These are phyloP conservation scores for Miltochrista miniata DNA, from an alignment of 2,888 invertebrate species.

Conservation along the genomic window DNA sequence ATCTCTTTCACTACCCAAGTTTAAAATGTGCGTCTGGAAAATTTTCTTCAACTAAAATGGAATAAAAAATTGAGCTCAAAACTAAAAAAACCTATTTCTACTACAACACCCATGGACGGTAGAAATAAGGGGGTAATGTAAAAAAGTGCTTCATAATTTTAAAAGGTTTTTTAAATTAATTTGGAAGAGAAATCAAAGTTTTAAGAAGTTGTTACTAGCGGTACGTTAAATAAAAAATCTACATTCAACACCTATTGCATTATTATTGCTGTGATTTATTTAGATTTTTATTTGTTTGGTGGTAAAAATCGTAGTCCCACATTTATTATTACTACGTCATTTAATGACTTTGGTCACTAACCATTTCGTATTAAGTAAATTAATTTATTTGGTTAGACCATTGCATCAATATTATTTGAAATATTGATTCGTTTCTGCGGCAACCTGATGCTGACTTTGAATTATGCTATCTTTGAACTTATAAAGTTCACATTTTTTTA, in stretches of 20 bases:
- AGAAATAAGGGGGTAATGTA: conserved; percentile 52
- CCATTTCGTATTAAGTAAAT: conserved; percentile 5
- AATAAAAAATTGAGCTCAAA: conserved; percentile 28
- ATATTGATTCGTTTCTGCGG: not conserved
- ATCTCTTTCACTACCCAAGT: conserved; percentile 28
- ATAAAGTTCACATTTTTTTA: no score
- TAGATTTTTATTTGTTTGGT: conserved; percentile 35
- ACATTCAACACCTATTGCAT: conserved; percentile 66
- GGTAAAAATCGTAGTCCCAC: conserved; percentile 44
- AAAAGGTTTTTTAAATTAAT: conserved; percentile 9
- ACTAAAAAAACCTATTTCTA: conserved; percentile 50
- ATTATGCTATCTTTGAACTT: no score
- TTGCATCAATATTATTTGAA: not conserved
- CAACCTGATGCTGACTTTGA: no score
- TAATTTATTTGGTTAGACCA: not conserved
- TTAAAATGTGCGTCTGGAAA: conserved; percentile 34
- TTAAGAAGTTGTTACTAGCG: conserved; percentile 67
- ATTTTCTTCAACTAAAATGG: conserved; percentile 13
- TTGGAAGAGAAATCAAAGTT: conserved; percentile 24
- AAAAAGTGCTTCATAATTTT: conserved; percentile 24
- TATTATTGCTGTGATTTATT: conserved; percentile 74
- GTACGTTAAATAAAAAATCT: conserved; percentile 64
- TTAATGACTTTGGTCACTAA: conserved; percentile 12
- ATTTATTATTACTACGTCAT: conserved; percentile 8
- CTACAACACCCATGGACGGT: conserved; percentile 80